These are phyloP conservation scores for Drosophila parabipectinata DNA, from an alignment of 1,140 invertebrate species.

Conservation along the genomic window DNA sequence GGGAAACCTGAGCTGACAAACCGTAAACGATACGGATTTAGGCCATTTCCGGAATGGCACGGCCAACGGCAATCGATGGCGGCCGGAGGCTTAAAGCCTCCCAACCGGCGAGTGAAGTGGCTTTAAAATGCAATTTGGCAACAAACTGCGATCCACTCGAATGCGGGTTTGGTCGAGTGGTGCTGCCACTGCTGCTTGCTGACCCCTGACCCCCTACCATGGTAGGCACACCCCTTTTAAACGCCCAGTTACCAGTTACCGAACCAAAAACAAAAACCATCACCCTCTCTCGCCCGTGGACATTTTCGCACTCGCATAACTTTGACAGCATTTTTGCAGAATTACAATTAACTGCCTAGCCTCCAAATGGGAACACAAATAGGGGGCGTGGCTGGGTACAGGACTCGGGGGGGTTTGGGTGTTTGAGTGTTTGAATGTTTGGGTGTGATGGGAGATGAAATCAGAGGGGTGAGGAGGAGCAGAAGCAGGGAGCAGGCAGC, in stretches of 20 bases:
- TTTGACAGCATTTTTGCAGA: slow-evolving; percentile 77
- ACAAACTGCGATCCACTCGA: slow-evolving; percentile 43
- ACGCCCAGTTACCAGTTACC: slow-evolving; percentile 2
- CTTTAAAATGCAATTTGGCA: slow-evolving; percentile 58
- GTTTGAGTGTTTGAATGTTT: neutral
- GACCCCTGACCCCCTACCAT: slow-evolving; percentile 2
- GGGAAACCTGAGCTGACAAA: slow-evolving; percentile 34
- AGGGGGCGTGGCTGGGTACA: neutral
- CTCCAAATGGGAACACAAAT: slow-evolving; percentile 16
- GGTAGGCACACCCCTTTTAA: neutral
- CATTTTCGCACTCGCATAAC: slow-evolving; percentile 79
- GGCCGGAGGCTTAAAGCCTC: slow-evolving; percentile 21
- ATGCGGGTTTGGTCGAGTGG: slow-evolving; percentile 44
- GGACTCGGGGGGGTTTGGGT: neutral
- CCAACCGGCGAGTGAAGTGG: slow-evolving; percentile 13
- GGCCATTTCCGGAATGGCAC: slow-evolving; percentile 36
- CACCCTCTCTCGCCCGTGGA: slow-evolving; percentile 51
- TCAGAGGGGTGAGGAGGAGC: too few relatives aligned
- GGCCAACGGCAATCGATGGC: slow-evolving; percentile 32
- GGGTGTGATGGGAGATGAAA: too few relatives aligned
- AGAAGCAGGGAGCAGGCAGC: neutral
- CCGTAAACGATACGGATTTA: slow-evolving; percentile 39
- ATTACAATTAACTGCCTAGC: slow-evolving; percentile 75
- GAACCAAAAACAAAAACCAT: slow-evolving; percentile 29
- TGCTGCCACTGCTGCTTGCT: neutral